Evolutionary conservation across 1,140 invertebrate species (phyloP).

Genomic region (Alviniconcha marisindica): DNA sequence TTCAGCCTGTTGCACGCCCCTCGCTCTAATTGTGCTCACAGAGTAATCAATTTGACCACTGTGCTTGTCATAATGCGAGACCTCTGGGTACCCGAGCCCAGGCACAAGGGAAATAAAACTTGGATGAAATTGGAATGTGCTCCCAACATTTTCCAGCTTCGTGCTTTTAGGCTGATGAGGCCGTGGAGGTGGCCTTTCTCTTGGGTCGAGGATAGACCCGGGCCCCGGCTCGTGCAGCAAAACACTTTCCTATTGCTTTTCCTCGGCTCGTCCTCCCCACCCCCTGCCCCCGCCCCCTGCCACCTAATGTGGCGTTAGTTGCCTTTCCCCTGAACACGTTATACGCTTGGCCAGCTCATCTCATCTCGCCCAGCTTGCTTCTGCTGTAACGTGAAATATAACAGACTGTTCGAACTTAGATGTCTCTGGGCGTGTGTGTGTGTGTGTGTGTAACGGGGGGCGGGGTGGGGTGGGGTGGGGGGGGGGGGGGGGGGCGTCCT

Average conservation of each 20-base stretch:
- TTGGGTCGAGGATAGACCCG: neutral
- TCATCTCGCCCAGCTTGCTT: neutral
- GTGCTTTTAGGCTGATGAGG: slow-evolving; percentile 39
- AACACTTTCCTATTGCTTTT: slow-evolving; percentile 35
- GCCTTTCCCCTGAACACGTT: neutral
- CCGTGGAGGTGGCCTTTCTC: neutral
- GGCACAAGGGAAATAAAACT: slow-evolving; percentile 44
- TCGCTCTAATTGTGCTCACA: slow-evolving; percentile 35
- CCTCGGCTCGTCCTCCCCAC: slow-evolving; percentile 42
- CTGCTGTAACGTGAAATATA: neutral
- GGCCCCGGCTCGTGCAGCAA: neutral
- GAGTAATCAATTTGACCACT: slow-evolving; percentile 41
- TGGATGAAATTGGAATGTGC: slow-evolving; percentile 43
- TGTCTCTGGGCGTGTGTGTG: neutral
- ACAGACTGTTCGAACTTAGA: neutral
- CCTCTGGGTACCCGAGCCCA: neutral
- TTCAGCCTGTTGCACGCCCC: neutral
- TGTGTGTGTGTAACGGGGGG: neutral
- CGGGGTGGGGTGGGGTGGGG: too few species aligned
- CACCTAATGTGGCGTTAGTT: neutral
- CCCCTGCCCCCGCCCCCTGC: neutral
- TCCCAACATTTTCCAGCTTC: slow-evolving; percentile 21
- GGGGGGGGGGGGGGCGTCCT: too few species aligned
- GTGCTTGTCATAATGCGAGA: slow-evolving; percentile 37
- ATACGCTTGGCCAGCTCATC: neutral